A percentile compares a stretch with the other conserved stretches of the same genome.
Evolutionary conservation across 2,888 invertebrate species (phyloP).

Genomic region (Drosophila kambysellisi): DNA sequence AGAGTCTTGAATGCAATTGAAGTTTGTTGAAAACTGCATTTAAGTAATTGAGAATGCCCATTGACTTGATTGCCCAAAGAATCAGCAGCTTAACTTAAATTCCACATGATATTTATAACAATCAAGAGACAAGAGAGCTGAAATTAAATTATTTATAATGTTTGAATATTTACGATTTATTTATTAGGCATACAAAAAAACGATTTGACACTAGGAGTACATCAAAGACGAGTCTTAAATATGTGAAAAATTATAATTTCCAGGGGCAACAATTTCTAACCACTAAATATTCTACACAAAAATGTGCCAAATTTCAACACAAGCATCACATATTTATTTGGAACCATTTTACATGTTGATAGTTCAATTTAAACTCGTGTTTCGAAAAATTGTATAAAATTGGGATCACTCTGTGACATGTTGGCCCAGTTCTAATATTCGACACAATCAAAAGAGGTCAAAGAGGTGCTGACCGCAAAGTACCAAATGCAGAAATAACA

Average conservation of each 20-base stretch:
- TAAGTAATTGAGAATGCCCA: background rate
- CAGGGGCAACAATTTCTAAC: background rate
- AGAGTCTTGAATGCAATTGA: slow-evolving; percentile 15
- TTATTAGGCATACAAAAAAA: background rate
- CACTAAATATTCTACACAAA: background rate
- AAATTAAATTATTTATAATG: background rate
- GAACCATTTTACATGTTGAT: background rate
- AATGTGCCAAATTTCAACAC: background rate
- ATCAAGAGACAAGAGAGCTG: background rate
- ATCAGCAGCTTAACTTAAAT: background rate
- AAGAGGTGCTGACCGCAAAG: slow-evolving; percentile 12
- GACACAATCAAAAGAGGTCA: slow-evolving; percentile 17
- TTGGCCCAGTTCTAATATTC: background rate
- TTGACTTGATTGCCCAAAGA: background rate
- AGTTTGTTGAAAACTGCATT: background rate
- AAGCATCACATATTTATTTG: background rate
- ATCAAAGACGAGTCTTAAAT: background rate
- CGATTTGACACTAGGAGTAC: too few species aligned
- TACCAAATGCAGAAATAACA: slow-evolving; percentile 54
- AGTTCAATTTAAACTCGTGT: background rate
- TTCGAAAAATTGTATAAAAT: background rate
- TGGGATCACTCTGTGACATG: background rate
- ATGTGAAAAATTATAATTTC: background rate
- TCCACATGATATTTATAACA: background rate
- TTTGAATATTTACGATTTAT: background rate